Percentiles rank a stretch among this genome's conserved stretches.
These are phyloP conservation scores for Erythrocebus patas DNA, from an alignment of 2,113 vertebrate genomes.

Conservation along the genomic window DNA sequence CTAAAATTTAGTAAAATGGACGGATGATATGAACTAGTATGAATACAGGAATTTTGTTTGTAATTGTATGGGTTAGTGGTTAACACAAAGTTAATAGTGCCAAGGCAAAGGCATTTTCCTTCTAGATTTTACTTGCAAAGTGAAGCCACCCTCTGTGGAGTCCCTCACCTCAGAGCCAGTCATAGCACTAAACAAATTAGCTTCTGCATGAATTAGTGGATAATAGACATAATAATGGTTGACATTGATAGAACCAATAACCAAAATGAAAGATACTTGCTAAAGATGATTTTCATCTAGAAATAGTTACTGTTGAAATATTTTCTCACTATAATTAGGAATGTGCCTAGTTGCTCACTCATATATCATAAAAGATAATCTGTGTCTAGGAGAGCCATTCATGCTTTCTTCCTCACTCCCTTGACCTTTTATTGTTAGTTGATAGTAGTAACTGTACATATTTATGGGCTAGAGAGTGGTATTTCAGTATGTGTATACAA, in stretches of 20 bases:
- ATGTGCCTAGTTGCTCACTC: background rate
- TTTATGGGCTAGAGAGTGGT: no score
- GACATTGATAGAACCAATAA: background rate
- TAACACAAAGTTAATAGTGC: background rate
- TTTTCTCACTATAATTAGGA: background rate
- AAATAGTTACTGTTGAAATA: background rate
- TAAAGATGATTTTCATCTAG: background rate
- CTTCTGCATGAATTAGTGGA: background rate
- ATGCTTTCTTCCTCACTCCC: background rate
- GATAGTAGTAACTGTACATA: no score
- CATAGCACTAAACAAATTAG: background rate
- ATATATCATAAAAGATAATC: background rate
- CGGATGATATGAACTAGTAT: background rate
- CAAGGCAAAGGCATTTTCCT: background rate
- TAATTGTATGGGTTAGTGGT: background rate
- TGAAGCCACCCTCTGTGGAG: background rate
- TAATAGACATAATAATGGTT: background rate
- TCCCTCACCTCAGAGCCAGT: background rate
- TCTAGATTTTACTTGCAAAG: background rate
- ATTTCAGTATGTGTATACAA: no score
- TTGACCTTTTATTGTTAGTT: no score
- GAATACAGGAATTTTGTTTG: background rate
- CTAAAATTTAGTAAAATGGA: background rate
- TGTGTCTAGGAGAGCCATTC: background rate
- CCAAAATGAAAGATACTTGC: background rate